Evolutionary conservation across 64 coral and sea anemone species (phyloP), one percentile per base, ranked within the genome.

Genomic region (Hydrozoanthus tunicans): DNA sequence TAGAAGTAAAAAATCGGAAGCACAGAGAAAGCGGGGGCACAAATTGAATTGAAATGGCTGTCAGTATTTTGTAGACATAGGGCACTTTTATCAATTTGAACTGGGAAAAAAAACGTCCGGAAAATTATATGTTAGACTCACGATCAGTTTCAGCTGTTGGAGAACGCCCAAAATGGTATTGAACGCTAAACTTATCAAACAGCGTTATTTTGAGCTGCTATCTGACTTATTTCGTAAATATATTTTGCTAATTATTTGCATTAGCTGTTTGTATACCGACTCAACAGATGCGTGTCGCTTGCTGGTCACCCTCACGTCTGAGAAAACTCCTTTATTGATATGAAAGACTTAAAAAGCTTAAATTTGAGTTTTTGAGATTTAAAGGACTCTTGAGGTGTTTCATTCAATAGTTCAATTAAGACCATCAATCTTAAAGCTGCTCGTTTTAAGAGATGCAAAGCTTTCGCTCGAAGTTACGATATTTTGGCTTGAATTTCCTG

Each of bases 401-500:
- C 24, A 20, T 17, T 69, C 66, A 69, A n/a, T 69, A 76, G 32
- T 43, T 43, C 32, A 43, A 81, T 81, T 55, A 15, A 1, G 12
- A 51, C 8, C 3, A 73, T 59, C 6, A 84, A 58, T 86, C 14
- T 59, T 3, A 60, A 5, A 60, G 32, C 23, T 26, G 12, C 66
- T 51, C 61, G 9, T 7, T 73, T 59, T 56, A 74, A 60, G 6
- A n/a, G 53, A 58, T 27, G 6, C 66, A 73, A 59, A 59, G 20
- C 24, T 55, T 17, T 27, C 23, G 17, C 17, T 62, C 23, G 23
- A 69, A 52, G 6, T 58, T 43, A 60, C 51, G 15, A 61, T 74
- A 55, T 61, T 73, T 70, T 70, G 32, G 53, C 15, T 86, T 53
- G 8, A 32, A 24, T 86, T 86, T 73, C 83, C 67, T 88, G 69